These are phyloP conservation scores for Otus sunia DNA, from an alignment of 2,113 vertebrate species.

Conservation along the genomic window DNA sequence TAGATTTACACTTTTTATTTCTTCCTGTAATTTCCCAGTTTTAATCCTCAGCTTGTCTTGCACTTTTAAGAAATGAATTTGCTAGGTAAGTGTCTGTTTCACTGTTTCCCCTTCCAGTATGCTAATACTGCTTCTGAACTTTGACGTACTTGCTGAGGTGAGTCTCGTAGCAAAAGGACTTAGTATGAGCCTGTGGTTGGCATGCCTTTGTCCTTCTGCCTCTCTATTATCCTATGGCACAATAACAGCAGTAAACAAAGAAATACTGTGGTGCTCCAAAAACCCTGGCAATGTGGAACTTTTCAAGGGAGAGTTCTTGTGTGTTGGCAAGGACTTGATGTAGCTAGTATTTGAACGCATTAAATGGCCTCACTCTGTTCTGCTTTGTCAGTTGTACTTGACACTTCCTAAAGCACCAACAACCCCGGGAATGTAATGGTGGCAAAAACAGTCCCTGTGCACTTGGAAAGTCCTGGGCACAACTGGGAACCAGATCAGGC, in stretches of 20 bases:
- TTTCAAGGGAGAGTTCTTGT: background rate
- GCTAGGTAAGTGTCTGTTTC: background rate
- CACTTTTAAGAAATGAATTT: background rate
- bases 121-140: background rate
- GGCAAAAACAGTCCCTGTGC: background rate
- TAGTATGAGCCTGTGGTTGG: background rate
- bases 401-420: background rate
- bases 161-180: background rate
- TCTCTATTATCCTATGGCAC: fast-evolving
- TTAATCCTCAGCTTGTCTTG: background rate
- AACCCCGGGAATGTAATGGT: background rate
- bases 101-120: background rate
- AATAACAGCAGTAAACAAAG: background rate
- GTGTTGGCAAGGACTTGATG: background rate
- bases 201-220: background rate
- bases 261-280: background rate
- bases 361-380: background rate
- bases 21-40: background rate
- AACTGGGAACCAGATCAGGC: background rate
- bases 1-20: background rate
- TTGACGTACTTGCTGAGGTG: background rate
- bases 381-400: background rate
- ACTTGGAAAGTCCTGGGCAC: background rate
- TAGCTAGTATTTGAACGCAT: background rate
- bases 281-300: background rate